A percentile compares a stretch with the other conserved stretches of the same genome.
Conservation (phyloP, 1,140 invertebrate genomes). For the Pissodes strobi region DNA sequence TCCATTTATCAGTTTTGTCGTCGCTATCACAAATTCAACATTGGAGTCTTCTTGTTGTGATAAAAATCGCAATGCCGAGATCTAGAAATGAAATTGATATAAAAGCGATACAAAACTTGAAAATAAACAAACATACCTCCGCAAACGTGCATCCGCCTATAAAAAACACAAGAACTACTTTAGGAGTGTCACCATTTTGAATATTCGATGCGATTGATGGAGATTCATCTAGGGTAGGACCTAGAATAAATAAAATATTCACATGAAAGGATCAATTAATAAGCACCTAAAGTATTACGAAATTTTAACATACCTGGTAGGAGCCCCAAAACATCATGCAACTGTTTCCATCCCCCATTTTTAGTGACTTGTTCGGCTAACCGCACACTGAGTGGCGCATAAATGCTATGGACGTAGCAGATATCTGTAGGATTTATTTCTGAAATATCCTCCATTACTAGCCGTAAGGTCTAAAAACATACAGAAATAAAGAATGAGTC, state of each 20-base stretch:
- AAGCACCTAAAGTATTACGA: no score
- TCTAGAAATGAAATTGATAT: conserved; percentile 51
- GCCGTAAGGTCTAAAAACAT: conserved; percentile 66
- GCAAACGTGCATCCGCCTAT: conserved; percentile 96
- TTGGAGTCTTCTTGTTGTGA: conserved; percentile 91
- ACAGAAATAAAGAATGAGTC: not conserved
- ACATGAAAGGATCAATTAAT: no score
- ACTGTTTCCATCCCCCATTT: conserved; percentile 78
- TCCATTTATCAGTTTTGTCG: conserved; percentile 93
- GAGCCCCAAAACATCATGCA: conserved; percentile 64
- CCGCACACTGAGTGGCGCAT: conserved; percentile 90
- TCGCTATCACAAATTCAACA: conserved; percentile 90
- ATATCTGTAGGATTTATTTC: conserved; percentile 87
- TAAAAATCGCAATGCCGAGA: conserved; percentile 89
- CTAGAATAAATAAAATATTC: conserved; percentile 42
- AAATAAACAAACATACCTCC: conserved; percentile 62
- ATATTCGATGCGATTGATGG: conserved; percentile 34
- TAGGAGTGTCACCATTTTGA: conserved; percentile 65
- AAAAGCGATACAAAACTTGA: not conserved
- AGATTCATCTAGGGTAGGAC: conserved; percentile 63
- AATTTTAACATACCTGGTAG: no score
- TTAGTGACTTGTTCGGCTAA: conserved; percentile 84
- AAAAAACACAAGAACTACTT: conserved; percentile 91
- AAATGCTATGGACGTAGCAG: conserved; percentile 91
- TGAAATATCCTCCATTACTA: conserved; percentile 86